These are phyloP conservation scores for Trachelus stipa DNA, from an alignment of 2,888 invertebrate species.

Conservation along the genomic window DNA sequence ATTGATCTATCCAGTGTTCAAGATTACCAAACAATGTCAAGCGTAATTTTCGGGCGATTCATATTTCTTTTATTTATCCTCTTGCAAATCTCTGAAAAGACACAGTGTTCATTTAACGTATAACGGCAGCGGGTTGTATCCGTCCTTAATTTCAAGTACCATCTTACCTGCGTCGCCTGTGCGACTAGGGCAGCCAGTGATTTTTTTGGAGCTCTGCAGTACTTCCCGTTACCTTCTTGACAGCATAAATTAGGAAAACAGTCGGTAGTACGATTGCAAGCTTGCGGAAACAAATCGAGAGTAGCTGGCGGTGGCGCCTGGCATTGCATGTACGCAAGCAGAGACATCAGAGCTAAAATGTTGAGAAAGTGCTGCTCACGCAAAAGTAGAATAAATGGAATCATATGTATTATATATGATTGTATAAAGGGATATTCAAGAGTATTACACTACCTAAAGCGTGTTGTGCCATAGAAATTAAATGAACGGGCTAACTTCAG, in stretches of 20 bases:
- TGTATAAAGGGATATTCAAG: neutral
- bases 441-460: no score
- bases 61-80: slow-evolving; percentile 21
- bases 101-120: neutral
- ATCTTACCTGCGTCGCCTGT: slow-evolving; percentile 71
- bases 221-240: slow-evolving; percentile 78
- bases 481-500: no score
- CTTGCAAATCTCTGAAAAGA: slow-evolving; percentile 30
- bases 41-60: no score
- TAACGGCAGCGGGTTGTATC: no score
- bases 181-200: slow-evolving; percentile 77
- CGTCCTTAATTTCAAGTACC: no score
- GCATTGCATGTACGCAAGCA: slow-evolving; percentile 77
- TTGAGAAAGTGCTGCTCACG: neutral
- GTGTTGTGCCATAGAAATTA: no score
- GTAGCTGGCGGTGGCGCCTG: slow-evolving; percentile 77
- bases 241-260: slow-evolving; percentile 86
- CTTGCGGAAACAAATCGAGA: slow-evolving; percentile 78
- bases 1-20: slow-evolving; percentile 4
- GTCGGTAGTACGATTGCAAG: slow-evolving; percentile 78
- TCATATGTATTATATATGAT: slow-evolving; percentile 7
- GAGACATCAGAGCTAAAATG: slow-evolving; percentile 45
- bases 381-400: slow-evolving; percentile 52
- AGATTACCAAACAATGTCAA: no score
- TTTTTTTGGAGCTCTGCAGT: slow-evolving; percentile 80